Evolutionary conservation across 2,113 vertebrate species (phyloP).

Genomic region (Chitala chitala): DNA sequence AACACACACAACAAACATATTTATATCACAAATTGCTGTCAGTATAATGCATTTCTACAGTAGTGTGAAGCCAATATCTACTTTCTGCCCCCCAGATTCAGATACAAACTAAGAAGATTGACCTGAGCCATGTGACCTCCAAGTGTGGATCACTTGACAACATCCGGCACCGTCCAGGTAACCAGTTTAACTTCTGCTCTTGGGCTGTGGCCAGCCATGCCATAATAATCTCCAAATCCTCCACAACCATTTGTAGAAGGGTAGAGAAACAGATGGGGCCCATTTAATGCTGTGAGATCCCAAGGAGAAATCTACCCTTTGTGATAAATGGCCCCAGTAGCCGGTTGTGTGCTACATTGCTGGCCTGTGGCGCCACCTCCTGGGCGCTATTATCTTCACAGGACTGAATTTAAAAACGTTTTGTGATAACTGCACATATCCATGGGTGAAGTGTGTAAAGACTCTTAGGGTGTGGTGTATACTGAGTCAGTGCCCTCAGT

Average conservation of each 20-base stretch:
- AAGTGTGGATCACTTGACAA: slow-evolving; percentile 93
- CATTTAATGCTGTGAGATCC: neutral
- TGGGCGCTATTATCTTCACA: neutral
- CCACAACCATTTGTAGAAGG: too few species aligned
- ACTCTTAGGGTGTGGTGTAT: too few species aligned
- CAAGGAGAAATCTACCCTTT: neutral
- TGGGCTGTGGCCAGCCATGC: neutral
- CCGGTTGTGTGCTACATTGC: neutral
- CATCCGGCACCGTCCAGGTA: slow-evolving; percentile 88
- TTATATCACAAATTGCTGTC: too few species aligned
- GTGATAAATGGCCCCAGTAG: neutral
- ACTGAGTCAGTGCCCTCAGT: too few species aligned
- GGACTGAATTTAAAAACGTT: too few species aligned
- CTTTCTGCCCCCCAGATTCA: slow-evolving; percentile 66
- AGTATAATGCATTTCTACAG: too few species aligned
- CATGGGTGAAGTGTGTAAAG: too few species aligned
- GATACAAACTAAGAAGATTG: slow-evolving; percentile 90
- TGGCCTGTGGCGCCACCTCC: neutral
- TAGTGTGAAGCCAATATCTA: neutral
- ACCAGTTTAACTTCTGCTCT: neutral
- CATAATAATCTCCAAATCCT: too few species aligned
- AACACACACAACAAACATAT: too few species aligned
- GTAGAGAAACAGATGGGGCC: too few species aligned
- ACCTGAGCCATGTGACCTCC: slow-evolving; percentile 85
- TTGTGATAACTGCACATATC: too few species aligned